Percentiles rank a stretch among this genome's conserved stretches.
Conservation (phyloP, 2,888 invertebrate genomes). For the Calameuta filiformis region DNA sequence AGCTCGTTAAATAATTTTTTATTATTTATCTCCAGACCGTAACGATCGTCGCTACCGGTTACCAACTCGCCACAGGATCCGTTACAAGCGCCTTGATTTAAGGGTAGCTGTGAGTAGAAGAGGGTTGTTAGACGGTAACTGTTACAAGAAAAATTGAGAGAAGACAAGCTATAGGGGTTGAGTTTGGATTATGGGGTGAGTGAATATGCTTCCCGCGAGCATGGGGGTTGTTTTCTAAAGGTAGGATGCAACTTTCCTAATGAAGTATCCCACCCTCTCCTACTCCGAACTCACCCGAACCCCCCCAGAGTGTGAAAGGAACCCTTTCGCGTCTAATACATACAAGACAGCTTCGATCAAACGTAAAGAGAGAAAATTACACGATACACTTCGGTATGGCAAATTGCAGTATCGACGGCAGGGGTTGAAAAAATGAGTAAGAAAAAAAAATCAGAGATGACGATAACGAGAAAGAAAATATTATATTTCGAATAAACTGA, state of each 20-base stretch:
- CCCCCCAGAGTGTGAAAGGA: not conserved
- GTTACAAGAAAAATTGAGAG: not conserved
- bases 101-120: not conserved
- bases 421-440: no score
- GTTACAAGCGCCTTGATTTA: not conserved
- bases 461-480: not conserved
- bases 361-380: not conserved
- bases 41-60: not conserved
- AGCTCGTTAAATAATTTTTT: not conserved
- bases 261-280: not conserved
- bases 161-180: not conserved
- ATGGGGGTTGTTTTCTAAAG: not conserved
- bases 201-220: not conserved
- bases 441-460: no score
- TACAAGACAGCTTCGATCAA: not conserved
- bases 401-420: no score
- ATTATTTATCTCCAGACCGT: not conserved
- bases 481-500: not conserved
- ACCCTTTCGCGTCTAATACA: not conserved
- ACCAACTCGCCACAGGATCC: not conserved
- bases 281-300: not conserved
- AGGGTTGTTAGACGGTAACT: not conserved
- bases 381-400: no score
- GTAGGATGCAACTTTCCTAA: not conserved
- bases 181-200: not conserved